Percentiles rank a stretch among this genome's conserved stretches.
Evolutionary conservation across 2,888 invertebrate species (phyloP).

Genomic region (Erebia ligea): DNA sequence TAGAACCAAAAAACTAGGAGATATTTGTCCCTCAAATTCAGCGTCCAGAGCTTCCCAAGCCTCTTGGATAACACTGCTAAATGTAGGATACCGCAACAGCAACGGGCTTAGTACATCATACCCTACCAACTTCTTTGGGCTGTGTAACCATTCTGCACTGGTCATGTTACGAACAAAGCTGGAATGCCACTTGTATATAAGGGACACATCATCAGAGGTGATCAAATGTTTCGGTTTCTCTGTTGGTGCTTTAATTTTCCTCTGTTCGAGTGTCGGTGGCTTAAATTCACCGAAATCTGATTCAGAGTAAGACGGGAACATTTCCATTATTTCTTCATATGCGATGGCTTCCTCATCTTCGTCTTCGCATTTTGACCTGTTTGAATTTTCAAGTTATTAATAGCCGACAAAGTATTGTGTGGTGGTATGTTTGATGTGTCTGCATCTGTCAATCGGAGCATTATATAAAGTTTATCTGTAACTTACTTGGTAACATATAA

Average conservation of each 20-base stretch:
- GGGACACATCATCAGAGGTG: constrained; percentile 80
- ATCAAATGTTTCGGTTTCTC: constrained; percentile 61
- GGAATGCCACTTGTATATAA: constrained; percentile 85
- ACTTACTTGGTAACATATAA: constrained; percentile 88
- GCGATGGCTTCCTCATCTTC: constrained; percentile 88
- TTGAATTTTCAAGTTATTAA: constrained; percentile 17
- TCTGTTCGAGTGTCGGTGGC: constrained; percentile 76
- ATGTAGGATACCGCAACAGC: constrained; percentile 83
- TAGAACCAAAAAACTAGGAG: constrained; percentile 84
- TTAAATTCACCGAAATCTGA: constrained; percentile 88
- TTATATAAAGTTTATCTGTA: neutral
- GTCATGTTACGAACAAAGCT: constrained; percentile 83
- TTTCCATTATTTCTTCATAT: constrained; percentile 84
- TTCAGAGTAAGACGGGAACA: constrained; percentile 88
- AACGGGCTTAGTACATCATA: constrained; percentile 75
- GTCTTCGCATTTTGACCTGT: constrained; percentile 85
- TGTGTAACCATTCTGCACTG: constrained; percentile 83
- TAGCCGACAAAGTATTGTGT: too few species aligned
- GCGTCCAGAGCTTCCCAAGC: constrained; percentile 79
- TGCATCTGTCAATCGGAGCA: too few species aligned
- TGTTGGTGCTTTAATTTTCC: constrained; percentile 57
- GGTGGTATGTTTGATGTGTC: too few species aligned
- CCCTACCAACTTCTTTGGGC: constrained; percentile 69
- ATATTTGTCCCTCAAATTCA: constrained; percentile 77
- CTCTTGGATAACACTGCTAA: constrained; percentile 80